Evolutionary conservation across 2,797 vertebrate genomes (phyloP).

Genomic region (Cottoperca gobio): DNA sequence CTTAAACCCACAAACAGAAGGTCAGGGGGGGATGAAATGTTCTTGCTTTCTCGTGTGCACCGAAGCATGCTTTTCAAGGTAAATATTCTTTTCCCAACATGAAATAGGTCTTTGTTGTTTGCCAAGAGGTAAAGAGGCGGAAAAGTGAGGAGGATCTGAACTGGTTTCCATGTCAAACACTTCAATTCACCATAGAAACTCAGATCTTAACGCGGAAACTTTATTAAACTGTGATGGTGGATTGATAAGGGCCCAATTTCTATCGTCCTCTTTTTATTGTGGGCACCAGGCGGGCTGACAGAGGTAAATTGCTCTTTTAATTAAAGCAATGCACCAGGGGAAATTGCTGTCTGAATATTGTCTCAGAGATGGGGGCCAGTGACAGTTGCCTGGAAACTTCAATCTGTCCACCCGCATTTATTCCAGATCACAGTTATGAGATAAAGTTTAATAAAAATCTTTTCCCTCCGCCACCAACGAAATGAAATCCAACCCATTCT

Average conservation of each 20-base stretch:
- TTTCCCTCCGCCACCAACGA: conserved; percentile 79
- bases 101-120: conserved; percentile 88
- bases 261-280: conserved; percentile 88
- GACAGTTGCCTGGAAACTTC: conserved; percentile 95
- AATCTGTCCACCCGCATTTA: conserved; percentile 88
- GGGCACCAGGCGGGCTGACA: conserved; percentile 88
- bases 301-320: conserved; percentile 96
- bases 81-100: conserved; percentile 84
- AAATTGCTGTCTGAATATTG: conserved; percentile 97
- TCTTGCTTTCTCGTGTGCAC: conserved; percentile 83
- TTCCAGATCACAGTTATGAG: conserved; percentile 91
- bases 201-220: conserved; percentile 91
- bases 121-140: conserved; percentile 92
- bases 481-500: conserved; percentile 87
- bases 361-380: conserved; percentile 88
- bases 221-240: conserved; percentile 97
- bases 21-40: conserved; percentile 69
- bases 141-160: conserved; percentile 91
- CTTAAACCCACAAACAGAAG: conserved; percentile 69
- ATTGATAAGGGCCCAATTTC: conserved; percentile 92
- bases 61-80: conserved; percentile 80
- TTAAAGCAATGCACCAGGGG: conserved; percentile 95
- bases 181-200: conserved; percentile 93
- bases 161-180: conserved; percentile 90
- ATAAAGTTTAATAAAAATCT: conserved; percentile 93